Conservation (phyloP, 1,140 invertebrate genomes). For the Stegodyphus dumicola region DNA sequence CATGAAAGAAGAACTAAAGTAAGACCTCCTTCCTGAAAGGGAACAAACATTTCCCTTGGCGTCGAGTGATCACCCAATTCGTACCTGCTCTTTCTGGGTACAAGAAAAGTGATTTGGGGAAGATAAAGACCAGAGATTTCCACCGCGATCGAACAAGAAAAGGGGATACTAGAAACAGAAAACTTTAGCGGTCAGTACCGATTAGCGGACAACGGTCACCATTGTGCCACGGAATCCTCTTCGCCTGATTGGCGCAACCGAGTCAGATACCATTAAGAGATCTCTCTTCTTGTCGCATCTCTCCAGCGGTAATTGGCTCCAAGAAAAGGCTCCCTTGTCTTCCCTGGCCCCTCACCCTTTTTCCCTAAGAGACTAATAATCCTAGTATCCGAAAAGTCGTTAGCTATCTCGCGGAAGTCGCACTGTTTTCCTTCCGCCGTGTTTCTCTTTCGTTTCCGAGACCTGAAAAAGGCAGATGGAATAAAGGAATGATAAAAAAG, state of each 20-base stretch:
- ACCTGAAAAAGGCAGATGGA: neutral
- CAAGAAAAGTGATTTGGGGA: slow-evolving; percentile 35
- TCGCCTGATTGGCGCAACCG: slow-evolving; percentile 12
- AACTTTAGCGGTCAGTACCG: slow-evolving; percentile 40
- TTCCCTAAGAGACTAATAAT: slow-evolving; percentile 45
- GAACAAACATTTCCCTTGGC: neutral
- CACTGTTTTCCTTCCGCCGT: slow-evolving; percentile 38
- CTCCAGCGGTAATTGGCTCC: slow-evolving; percentile 46
- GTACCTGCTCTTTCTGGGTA: slow-evolving; percentile 4
- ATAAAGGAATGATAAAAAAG: neutral
- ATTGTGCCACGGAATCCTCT: slow-evolving; percentile 19
- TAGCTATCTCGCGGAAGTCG: slow-evolving; percentile 40
- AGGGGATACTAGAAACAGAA: slow-evolving; percentile 8
- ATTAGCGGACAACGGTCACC: slow-evolving; percentile 49
- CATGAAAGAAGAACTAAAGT: too few relatives aligned
- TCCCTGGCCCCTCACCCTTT: neutral
- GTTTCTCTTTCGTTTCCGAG: neutral
- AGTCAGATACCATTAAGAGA: slow-evolving; percentile 46
- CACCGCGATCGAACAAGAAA: slow-evolving; percentile 8
- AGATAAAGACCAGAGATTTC: slow-evolving; percentile 34
- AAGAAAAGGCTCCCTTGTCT: neutral
- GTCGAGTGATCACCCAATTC: slow-evolving; percentile 11
- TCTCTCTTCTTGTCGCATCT: slow-evolving; percentile 23
- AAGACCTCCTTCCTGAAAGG: neutral
- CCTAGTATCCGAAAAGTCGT: slow-evolving; percentile 31